Evolutionary conservation across 2,113 vertebrate species (phyloP).

Genomic region (Nesoenas mayeri): DNA sequence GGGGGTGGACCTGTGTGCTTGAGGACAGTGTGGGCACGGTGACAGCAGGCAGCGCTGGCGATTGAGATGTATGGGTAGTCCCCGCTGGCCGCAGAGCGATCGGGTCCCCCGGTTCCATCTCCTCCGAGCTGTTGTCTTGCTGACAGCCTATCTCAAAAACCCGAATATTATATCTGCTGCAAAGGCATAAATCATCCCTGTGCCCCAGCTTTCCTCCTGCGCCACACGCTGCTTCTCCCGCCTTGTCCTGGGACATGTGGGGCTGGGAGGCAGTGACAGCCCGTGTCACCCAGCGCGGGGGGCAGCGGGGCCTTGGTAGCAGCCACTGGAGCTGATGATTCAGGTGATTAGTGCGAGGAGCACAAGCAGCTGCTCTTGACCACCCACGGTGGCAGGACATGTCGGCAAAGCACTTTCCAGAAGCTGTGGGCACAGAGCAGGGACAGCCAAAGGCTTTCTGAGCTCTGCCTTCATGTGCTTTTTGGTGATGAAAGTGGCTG

Average conservation of each 20-base stretch:
- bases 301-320: neutral
- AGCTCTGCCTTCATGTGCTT: neutral
- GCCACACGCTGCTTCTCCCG: neutral
- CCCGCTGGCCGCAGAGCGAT: neutral
- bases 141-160: neutral
- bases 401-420: neutral
- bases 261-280: neutral
- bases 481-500: neutral
- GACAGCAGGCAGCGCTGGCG: neutral
- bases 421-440: neutral
- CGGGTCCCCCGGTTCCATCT: fast-evolving
- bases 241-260: neutral
- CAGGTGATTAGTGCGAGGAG: neutral
- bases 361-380: neutral
- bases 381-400: too few relatives aligned
- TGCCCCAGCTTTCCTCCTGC: neutral
- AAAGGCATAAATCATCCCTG: neutral
- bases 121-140: neutral
- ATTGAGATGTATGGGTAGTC: neutral
- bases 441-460: neutral
- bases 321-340: neutral
- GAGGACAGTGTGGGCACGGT: neutral
- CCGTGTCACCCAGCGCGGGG: fast-evolving
- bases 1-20: neutral
- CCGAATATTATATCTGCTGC: fast-evolving